These are phyloP conservation scores for Phallusia fumigata DNA, from an alignment of 23 tunicate genomes.

Conservation along the genomic window DNA sequence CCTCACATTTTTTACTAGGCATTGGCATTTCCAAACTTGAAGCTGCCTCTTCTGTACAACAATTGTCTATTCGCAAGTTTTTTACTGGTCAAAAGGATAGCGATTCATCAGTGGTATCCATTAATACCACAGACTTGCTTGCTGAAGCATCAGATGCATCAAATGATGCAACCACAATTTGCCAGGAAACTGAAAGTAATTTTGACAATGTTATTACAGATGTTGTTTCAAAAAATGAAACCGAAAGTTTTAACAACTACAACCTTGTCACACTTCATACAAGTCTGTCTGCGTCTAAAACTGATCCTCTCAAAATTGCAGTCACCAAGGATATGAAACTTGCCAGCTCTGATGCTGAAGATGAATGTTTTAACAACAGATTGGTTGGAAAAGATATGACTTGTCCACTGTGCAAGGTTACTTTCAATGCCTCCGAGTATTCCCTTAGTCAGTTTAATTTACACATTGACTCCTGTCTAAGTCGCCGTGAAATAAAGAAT, in stretches of 20 bases:
- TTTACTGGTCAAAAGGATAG: background rate
- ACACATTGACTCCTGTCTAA: slow-evolving; percentile 48
- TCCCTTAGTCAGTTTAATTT: background rate
- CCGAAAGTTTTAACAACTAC: background rate
- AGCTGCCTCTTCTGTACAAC: slow-evolving; percentile 18
- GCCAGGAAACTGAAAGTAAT: background rate
- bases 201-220: background rate
- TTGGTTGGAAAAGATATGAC: slow-evolving; percentile 10
- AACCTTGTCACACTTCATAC: background rate
- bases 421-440: background rate
- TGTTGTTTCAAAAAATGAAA: background rate
- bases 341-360: background rate
- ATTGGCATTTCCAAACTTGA: slow-evolving; percentile 88
- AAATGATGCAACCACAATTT: background rate
- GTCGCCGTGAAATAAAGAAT: slow-evolving; percentile 44
- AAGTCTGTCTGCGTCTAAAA: background rate
- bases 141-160: background rate
- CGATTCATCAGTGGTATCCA: background rate
- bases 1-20: slow-evolving; percentile 34
- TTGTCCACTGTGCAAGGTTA: slow-evolving; percentile 37
- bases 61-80: slow-evolving; percentile 25
- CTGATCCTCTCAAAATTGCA: background rate
- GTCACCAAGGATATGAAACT: background rate
- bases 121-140: background rate
- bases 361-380: background rate